phyloP scores from a whole-genome alignment of 1,140 invertebrate genomes.

The Lepidurus apus region DNA sequence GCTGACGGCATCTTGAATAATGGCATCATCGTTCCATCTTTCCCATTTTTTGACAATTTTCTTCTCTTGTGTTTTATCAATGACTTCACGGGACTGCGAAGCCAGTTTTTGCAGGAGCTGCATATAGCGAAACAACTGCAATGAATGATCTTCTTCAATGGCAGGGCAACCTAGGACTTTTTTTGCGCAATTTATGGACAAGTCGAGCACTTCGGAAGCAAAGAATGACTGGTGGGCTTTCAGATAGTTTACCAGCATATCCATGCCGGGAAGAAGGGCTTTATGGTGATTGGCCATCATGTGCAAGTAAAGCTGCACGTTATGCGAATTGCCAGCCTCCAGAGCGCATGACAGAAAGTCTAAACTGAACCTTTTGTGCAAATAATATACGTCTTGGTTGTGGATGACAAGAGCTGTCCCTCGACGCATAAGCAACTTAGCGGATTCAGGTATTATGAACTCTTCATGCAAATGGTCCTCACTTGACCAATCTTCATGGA shows the following conservation, averaged over 20 bases:
- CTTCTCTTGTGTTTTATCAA: not conserved
- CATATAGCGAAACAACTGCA: not conserved
- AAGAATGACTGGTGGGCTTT: not conserved
- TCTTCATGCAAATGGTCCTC: not conserved
- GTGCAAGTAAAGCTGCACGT: not conserved
- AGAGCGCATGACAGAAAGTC: not conserved
- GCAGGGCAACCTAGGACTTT: not conserved
- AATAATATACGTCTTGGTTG: not conserved
- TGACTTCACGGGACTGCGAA: not conserved
- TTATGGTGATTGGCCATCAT: not conserved
- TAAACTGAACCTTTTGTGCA: not conserved
- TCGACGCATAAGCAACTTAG: not conserved
- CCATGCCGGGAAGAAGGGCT: not conserved
- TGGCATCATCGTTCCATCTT: slow-evolving; percentile 14
- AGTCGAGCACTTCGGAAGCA: not conserved
- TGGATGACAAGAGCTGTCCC: not conserved
- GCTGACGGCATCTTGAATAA: not conserved
- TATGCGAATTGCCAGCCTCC: not conserved
- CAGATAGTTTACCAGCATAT: not conserved
- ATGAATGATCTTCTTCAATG: not conserved
- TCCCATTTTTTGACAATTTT: slow-evolving; percentile 13
- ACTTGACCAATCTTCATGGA: slow-evolving; percentile 10
- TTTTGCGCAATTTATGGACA: not conserved
- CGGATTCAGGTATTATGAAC: not conserved
- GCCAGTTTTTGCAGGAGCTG: not conserved